These are phyloP conservation scores for Hyla sarda DNA, from an alignment of 2,113 vertebrate genomes.

Conservation along the genomic window DNA sequence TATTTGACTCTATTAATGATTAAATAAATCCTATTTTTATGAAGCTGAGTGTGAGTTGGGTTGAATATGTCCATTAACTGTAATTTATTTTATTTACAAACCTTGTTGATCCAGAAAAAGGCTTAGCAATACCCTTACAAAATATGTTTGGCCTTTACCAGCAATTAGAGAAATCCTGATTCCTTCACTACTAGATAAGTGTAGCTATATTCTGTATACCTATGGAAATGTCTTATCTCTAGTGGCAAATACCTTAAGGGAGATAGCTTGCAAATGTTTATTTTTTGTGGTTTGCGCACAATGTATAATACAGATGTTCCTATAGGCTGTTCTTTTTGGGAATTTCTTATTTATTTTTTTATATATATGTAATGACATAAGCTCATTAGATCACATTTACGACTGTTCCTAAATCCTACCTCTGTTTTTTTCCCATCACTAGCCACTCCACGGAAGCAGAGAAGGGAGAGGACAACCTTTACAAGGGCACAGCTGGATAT, in stretches of 20 bases:
- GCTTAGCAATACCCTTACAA: conserved; percentile 48
- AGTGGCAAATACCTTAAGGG: conserved; percentile 67
- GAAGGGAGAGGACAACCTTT: conserved; percentile 86
- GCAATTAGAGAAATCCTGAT: too few relatives aligned
- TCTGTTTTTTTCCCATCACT: conserved; percentile 52
- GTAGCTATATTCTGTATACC: background rate
- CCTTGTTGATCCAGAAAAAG: background rate
- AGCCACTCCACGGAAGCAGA: conserved; percentile 81
- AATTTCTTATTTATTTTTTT: conserved; percentile 48
- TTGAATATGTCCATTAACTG: conserved; percentile 63
- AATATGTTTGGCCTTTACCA: background rate
- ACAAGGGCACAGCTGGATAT: conserved; percentile 86
- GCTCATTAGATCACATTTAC: background rate
- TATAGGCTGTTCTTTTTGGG: conserved; percentile 61
- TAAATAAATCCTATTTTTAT: background rate
- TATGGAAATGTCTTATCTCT: background rate
- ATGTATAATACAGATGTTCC: background rate
- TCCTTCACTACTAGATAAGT: background rate
- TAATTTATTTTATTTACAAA: conserved; percentile 54
- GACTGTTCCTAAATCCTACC: background rate
- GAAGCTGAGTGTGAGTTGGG: too few relatives aligned
- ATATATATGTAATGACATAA: background rate
- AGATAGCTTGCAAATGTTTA: background rate
- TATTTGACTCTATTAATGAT: background rate
- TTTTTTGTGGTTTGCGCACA: background rate